A percentile compares a stretch with the other conserved stretches of the same genome.
Evolutionary conservation across 1,140 invertebrate genomes (phyloP).

Genomic region (Pogonognathellus flavescens): DNA sequence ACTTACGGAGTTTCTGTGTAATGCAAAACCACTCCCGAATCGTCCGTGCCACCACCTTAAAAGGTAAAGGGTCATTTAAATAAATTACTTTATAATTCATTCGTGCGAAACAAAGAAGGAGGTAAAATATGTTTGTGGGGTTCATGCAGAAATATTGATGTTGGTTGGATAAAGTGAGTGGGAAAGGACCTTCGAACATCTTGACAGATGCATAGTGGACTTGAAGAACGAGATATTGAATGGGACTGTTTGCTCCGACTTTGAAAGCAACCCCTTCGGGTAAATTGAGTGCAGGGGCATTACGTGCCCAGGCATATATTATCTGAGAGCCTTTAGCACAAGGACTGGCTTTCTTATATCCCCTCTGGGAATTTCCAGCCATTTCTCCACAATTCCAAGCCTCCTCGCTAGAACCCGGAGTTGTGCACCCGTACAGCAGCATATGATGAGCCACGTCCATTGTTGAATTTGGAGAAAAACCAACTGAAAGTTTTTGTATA

Average conservation of each 20-base stretch:
- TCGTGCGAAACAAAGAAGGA: not conserved
- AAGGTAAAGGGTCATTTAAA: not conserved
- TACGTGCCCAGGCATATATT: constrained; percentile 96
- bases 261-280: constrained; percentile 89
- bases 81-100: not conserved
- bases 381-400: constrained; percentile 97
- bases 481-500: constrained; percentile 76
- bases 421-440: constrained; percentile 91
- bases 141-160: no score
- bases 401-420: constrained; percentile 82
- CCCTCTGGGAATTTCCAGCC: constrained; percentile 73
- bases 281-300: constrained; percentile 87
- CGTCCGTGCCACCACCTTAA: constrained; percentile 82
- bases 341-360: constrained; percentile 75
- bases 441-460: constrained; percentile 96
- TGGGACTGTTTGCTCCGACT: constrained; percentile 79
- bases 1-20: constrained; percentile 83
- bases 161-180: no score
- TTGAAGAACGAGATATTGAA: constrained; percentile 89
- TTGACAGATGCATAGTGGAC: constrained; percentile 90
- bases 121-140: no score
- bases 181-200: constrained; percentile 73
- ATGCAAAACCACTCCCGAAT: constrained; percentile 84
- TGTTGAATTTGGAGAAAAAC: constrained; percentile 93
- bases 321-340: constrained; percentile 81